phyloP scores from a whole-genome alignment of 2,797 vertebrate species.

The Lutjanus campechanus region DNA sequence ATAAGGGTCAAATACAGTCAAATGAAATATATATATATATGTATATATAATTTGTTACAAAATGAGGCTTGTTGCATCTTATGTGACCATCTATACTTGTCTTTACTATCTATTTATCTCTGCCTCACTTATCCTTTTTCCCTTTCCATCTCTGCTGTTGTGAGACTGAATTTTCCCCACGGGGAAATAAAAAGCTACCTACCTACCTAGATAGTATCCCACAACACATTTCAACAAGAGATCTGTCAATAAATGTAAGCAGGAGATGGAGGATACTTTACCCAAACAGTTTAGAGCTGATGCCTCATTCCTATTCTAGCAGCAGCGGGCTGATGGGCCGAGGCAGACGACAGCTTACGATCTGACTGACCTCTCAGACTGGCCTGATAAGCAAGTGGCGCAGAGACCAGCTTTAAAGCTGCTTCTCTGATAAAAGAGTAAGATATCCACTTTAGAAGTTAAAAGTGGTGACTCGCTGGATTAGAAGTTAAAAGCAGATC shows the following conservation, averaged over 20 bases:
- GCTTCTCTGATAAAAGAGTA: constrained; percentile 59
- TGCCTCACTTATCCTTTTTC: too few species aligned
- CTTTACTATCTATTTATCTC: too few species aligned
- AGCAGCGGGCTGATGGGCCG: constrained; percentile 30
- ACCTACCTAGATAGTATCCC: neutral
- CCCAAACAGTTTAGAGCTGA: constrained; percentile 8
- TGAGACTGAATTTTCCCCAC: too few species aligned
- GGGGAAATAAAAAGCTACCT: too few species aligned
- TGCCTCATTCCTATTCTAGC: constrained; percentile 34
- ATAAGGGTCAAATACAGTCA: too few species aligned
- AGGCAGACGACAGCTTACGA: constrained; percentile 51
- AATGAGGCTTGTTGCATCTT: too few species aligned
- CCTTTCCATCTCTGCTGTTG: too few species aligned
- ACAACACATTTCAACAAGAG: constrained; percentile 13
- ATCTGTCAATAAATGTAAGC: constrained; percentile 19
- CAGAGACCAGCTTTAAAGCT: constrained; percentile 61
- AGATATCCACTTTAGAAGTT: constrained; percentile 73
- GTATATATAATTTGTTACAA: too few species aligned
- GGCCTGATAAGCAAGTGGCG: constrained; percentile 53
- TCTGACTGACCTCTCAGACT: constrained; percentile 61
- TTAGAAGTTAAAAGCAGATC: constrained; percentile 64
- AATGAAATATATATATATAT: too few species aligned
- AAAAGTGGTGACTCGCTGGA: constrained; percentile 68
- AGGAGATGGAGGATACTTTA: constrained; percentile 25
- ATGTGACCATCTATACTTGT: too few species aligned